Evolutionary conservation across 2,888 invertebrate genomes (phyloP).

Genomic region (Tachystola acroxantha): DNA sequence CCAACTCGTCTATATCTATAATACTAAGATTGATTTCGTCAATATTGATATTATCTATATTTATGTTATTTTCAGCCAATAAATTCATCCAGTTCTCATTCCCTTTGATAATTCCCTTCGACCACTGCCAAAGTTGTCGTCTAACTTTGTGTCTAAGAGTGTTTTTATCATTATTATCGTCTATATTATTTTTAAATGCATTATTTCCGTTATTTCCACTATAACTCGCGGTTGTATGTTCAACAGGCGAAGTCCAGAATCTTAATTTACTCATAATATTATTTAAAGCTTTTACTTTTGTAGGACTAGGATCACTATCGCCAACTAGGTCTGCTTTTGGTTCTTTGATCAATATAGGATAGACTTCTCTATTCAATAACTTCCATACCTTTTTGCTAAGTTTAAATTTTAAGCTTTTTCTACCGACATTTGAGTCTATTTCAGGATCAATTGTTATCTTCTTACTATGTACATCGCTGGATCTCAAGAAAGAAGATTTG

Average conservation of each 20-base stretch:
- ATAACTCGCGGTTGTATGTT: neutral
- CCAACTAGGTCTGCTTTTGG: neutral
- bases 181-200: neutral
- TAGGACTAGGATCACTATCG: neutral
- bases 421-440: neutral
- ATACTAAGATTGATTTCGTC: constrained; percentile 30
- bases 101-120: constrained; percentile 27
- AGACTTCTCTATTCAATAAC: neutral
- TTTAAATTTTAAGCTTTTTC: neutral
- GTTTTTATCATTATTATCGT: constrained; percentile 2
- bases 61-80: constrained; percentile 27
- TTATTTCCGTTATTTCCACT: neutral
- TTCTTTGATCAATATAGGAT: neutral
- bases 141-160: constrained; percentile 26
- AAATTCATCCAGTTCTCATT: constrained; percentile 25
- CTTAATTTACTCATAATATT: neutral
- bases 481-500: neutral
- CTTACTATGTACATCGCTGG: too few relatives aligned
- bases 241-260: neutral
- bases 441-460: neutral
- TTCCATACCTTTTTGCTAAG: constrained; percentile 2
- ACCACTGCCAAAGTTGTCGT: constrained; percentile 29
- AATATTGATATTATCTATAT: constrained; percentile 34
- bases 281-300: neutral
- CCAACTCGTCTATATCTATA: constrained; percentile 31